Evolutionary conservation across 2,888 invertebrate genomes (phyloP), one percentile per base, ranked within the genome.

Genomic region (Tupiocoris notatus): DNA sequence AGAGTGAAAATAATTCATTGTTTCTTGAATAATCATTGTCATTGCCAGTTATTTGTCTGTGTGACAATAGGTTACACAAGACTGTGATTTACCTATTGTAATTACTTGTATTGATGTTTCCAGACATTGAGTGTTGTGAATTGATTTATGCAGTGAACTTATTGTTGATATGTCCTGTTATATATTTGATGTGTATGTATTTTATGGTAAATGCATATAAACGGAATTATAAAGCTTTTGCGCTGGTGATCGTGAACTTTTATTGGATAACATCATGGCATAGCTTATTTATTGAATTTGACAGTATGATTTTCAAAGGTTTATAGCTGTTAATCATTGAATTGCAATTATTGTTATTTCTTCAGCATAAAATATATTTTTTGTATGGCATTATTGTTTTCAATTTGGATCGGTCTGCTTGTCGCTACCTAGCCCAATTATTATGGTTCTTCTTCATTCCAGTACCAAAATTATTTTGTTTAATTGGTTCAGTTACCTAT

Each of bases 121-220:
- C 66, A 66, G 58, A 59, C 65, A 75, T 75, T 75, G 59, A 75
- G 61, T 75, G 75, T 75, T 75, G 75, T 75, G 66, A 65, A 66
- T 75, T 75, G 58, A 73, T 73, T 73, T 63, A 73, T 62, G 62
- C 73, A 73, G 62, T 73, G 73, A 17, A 73, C 17, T 73, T 62
- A 73, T 73, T 73, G 73, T 73, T 73, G 73, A 73, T 73, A 73
- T 62, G 62, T 54, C 62, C 73, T 73, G 73, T 73, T 73, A 73
- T 73, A 73, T 73, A 73, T 73, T 73, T 73, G 73, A 73, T 73
- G 73, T 73, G 73, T 73, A 73, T 73, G 73, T 73, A 73, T 73
- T 73, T 73, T 73, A 73, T 73, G 73, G 22, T 73, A 73, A 62
- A 73, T 73, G 73, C 73, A 23, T 61, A 73, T 62, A 54, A 73